Conservation (phyloP, 2,113 vertebrate genomes). For the Hystrix brachyura region DNA sequence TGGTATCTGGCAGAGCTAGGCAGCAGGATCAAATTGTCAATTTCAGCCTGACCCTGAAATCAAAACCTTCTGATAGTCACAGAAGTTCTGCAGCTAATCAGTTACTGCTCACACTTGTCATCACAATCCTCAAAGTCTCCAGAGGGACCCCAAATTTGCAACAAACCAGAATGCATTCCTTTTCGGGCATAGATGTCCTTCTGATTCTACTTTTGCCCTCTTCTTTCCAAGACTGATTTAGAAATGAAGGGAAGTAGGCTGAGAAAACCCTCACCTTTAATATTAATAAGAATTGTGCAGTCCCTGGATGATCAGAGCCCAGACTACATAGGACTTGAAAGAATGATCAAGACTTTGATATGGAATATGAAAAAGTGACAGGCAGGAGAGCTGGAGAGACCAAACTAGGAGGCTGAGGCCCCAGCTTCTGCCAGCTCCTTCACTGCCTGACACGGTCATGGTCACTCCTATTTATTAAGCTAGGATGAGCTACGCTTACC, state of each 20-base stretch:
- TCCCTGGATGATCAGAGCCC: conserved; percentile 76
- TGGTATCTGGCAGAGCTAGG: background rate
- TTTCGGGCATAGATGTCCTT: conserved; percentile 31
- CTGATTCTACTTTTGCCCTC: conserved; percentile 43
- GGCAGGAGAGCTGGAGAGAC: background rate
- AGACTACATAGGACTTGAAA: conserved; percentile 82
- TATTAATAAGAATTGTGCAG: conserved; percentile 71
- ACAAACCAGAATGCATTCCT: conserved; percentile 18
- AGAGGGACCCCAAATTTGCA: conserved; percentile 31
- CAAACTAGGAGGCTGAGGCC: conserved; percentile 52
- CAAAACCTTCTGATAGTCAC: conserved; percentile 16
- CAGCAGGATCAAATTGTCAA: background rate
- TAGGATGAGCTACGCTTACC: background rate
- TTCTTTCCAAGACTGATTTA: conserved; percentile 62
- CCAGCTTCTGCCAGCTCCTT: conserved; percentile 5
- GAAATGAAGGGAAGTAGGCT: conserved; percentile 56
- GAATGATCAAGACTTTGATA: conserved; percentile 78
- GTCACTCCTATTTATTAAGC: background rate
- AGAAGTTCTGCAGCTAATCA: conserved; percentile 27
- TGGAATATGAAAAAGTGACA: conserved; percentile 75
- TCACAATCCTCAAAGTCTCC: conserved; percentile 55
- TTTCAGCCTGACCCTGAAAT: conserved; percentile 53
- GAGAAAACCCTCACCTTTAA: conserved; percentile 78
- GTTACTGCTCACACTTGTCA: conserved; percentile 8
- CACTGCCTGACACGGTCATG: background rate